phyloP scores from a whole-genome alignment of 2,113 vertebrate species.

The Xyrauchen texanus region DNA sequence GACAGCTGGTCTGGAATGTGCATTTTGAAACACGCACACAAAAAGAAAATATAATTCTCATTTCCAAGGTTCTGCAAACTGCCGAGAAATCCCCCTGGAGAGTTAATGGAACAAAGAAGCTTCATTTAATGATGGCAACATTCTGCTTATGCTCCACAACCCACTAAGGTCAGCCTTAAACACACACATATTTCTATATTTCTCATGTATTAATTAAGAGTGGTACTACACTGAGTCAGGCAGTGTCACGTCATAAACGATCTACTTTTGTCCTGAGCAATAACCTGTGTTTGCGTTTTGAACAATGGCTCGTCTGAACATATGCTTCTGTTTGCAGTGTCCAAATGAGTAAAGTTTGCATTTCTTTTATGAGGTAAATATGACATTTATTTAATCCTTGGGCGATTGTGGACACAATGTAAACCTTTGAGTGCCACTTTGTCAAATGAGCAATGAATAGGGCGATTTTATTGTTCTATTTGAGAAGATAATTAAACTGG shows the following conservation, averaged over 20 bases:
- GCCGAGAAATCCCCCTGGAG: neutral
- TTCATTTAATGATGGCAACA: neutral
- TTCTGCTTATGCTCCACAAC: neutral
- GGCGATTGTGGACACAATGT: neutral
- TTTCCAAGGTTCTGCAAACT: neutral
- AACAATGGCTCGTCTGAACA: slow-evolving; percentile 17
- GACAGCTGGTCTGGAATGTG: neutral
- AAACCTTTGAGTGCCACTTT: neutral
- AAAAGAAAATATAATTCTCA: neutral
- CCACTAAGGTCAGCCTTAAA: neutral
- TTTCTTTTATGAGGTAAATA: slow-evolving; percentile 16
- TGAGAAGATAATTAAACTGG: slow-evolving; percentile 3
- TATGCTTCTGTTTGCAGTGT: slow-evolving; percentile 28
- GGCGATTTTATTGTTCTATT: slow-evolving; percentile 8
- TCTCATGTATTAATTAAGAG: neutral
- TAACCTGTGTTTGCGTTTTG: slow-evolving; percentile 34
- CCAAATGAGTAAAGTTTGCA: slow-evolving; percentile 11
- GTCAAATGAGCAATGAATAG: neutral
- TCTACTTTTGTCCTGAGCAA: slow-evolving; percentile 1
- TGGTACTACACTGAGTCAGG: neutral
- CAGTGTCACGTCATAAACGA: slow-evolving; percentile 1
- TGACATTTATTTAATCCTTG: neutral
- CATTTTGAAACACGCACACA: neutral
- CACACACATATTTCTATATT: neutral
- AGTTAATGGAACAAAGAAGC: neutral